phyloP scores from a whole-genome alignment of 2,113 vertebrate species.

The Anas platyrhynchos region DNA sequence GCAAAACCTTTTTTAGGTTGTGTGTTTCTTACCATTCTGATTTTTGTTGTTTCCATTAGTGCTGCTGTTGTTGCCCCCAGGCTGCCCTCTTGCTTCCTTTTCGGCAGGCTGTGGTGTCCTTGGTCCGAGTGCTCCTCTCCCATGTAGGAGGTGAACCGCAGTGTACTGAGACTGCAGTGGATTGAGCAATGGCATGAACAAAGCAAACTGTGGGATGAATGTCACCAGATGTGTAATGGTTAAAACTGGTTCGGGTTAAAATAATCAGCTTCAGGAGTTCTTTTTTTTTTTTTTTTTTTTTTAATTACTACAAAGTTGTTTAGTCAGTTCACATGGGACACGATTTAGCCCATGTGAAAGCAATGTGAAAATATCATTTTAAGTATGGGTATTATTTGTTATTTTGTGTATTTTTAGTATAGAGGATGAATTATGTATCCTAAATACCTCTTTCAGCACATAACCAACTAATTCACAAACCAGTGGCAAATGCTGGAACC shows the following conservation, averaged over 20 bases:
- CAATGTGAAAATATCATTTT: constrained; percentile 9
- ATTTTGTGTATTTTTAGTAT: constrained; percentile 4
- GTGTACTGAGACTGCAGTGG: neutral
- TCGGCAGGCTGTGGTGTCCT: neutral
- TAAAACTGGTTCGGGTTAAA: neutral
- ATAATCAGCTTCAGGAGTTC: neutral
- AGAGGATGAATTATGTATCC: neutral
- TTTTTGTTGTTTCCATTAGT: neutral
- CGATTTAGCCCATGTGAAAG: neutral
- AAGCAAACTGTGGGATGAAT: neutral
- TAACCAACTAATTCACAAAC: neutral
- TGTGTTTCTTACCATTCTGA: neutral
- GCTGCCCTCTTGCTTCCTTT: neutral
- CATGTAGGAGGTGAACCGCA: neutral
- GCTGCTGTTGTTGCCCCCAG: neutral
- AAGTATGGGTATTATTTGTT: neutral
- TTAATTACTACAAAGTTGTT: neutral
- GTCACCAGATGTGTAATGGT: neutral
- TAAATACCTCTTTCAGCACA: constrained; percentile 13
- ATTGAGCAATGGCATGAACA: neutral
- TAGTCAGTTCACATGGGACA: neutral
- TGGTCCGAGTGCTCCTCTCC: neutral
- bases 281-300: neutral
- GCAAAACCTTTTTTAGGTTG: neutral
- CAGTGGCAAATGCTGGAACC: neutral